A percentile compares a stretch with the other conserved stretches of the same genome.
phyloP scores from a whole-genome alignment of 2,113 vertebrate species.

The Nothobranchius kuhntae region DNA sequence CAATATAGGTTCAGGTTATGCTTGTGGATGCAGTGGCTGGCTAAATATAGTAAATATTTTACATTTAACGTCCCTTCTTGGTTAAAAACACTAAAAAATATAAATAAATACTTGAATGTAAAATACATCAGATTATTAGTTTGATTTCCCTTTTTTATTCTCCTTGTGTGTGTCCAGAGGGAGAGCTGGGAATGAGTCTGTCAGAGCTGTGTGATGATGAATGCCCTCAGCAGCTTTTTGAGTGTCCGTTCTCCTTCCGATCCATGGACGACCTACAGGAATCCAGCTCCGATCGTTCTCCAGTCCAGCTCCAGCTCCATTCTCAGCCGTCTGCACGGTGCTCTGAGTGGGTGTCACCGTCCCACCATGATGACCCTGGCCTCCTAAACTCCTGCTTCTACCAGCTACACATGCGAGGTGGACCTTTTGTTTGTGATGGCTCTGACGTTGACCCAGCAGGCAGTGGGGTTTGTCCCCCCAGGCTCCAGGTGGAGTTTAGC shows the following conservation, averaged over 20 bases:
- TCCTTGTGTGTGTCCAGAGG: conserved; percentile 48
- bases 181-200: conserved; percentile 60
- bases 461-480: conserved; percentile 14
- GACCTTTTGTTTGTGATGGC: conserved; percentile 64
- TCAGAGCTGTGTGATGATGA: conserved; percentile 48
- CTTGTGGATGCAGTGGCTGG: too few relatives aligned
- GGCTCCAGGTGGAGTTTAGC: conserved; percentile 66
- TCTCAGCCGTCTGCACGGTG: conserved; percentile 46
- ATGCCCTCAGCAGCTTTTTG: conserved; percentile 60
- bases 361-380: conserved; percentile 31
- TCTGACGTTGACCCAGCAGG: conserved; percentile 24
- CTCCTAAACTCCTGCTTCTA: conserved; percentile 70
- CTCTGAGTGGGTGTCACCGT: conserved; percentile 32
- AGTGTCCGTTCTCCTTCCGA: conserved; percentile 52
- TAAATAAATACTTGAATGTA: too few relatives aligned
- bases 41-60: too few relatives aligned
- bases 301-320: conserved; percentile 51
- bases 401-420: conserved; percentile 71
- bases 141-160: too few relatives aligned
- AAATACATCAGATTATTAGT: too few relatives aligned
- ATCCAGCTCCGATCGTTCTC: conserved; percentile 29
- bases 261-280: conserved; percentile 44
- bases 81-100: too few relatives aligned
- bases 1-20: too few relatives aligned
- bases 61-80: too few relatives aligned